Conservation (phyloP, 2,797 vertebrate species). For the Microctenopoma stevenorrisi region DNA sequence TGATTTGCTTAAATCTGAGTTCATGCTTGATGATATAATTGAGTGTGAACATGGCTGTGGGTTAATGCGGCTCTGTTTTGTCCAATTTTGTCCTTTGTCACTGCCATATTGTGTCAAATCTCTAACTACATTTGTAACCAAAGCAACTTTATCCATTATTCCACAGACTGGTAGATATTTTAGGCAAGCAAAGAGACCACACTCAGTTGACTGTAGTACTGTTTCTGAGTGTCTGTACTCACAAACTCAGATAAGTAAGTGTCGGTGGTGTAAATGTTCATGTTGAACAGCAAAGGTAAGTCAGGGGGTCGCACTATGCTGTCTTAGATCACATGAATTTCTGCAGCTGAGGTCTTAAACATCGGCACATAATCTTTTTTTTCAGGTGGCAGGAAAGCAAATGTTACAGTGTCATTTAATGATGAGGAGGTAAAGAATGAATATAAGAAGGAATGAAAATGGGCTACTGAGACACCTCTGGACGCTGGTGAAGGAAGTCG, state of each 20-base stretch:
- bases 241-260: slow-evolving; percentile 12
- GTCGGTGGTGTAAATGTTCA: slow-evolving; percentile 25
- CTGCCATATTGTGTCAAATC: not conserved
- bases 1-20: too few species aligned
- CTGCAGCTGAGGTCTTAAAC: slow-evolving; percentile 23
- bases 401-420: slow-evolving; percentile 56
- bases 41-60: too few species aligned
- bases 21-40: too few species aligned
- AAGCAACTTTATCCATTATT: not conserved
- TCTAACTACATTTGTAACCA: not conserved
- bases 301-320: not conserved
- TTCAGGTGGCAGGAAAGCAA: slow-evolving; percentile 40
- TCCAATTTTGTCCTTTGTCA: not conserved
- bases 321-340: slow-evolving; percentile 23
- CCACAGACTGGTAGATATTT: not conserved
- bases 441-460: slow-evolving; percentile 52
- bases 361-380: slow-evolving; percentile 38
- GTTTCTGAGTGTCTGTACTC: not conserved
- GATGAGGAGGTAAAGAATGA: slow-evolving; percentile 48
- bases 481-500: slow-evolving; percentile 43
- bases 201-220: too few species aligned
- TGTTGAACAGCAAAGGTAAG: not conserved
- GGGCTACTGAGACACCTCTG: slow-evolving; percentile 48
- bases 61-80: not conserved
- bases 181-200: too few species aligned